phyloP scores from a whole-genome alignment of 92 coral and sea anemone species.

The Diadumene lineata region DNA sequence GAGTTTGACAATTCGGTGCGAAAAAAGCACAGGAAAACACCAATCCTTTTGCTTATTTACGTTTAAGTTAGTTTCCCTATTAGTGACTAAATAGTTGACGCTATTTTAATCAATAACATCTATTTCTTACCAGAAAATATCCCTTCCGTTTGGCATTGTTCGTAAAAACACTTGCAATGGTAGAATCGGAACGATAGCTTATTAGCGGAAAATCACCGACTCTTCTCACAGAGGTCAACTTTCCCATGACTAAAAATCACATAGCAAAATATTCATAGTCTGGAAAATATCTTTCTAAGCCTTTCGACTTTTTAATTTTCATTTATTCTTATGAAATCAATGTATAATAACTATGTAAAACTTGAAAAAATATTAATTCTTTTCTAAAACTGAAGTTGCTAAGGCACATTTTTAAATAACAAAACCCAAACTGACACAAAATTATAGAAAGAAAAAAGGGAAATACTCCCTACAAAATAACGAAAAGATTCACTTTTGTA shows the following conservation, averaged over 20 bases:
- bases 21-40: not conserved
- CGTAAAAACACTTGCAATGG: conserved; percentile 2
- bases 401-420: too few relatives aligned
- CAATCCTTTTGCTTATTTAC: not conserved
- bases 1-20: not conserved
- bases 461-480: too few relatives aligned
- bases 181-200: not conserved
- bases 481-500: too few relatives aligned
- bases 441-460: too few relatives aligned
- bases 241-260: not conserved
- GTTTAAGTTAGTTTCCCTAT: not conserved
- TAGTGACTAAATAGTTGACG: conserved; percentile 17
- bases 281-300: too few relatives aligned
- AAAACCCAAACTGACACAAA: too few relatives aligned
- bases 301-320: too few relatives aligned
- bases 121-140: not conserved
- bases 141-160: conserved; percentile 2
- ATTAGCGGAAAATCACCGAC: not conserved
- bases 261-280: too few relatives aligned
- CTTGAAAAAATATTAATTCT: too few relatives aligned
- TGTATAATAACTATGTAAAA: too few relatives aligned
- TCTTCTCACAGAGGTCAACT: not conserved
- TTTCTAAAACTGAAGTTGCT: too few relatives aligned
- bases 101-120: conserved; percentile 8
- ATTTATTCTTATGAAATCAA: too few relatives aligned